A percentile compares a stretch with the other conserved stretches of the same genome.
These are phyloP conservation scores for Lagopus muta DNA, from an alignment of 2,113 vertebrate genomes.

Conservation along the genomic window DNA sequence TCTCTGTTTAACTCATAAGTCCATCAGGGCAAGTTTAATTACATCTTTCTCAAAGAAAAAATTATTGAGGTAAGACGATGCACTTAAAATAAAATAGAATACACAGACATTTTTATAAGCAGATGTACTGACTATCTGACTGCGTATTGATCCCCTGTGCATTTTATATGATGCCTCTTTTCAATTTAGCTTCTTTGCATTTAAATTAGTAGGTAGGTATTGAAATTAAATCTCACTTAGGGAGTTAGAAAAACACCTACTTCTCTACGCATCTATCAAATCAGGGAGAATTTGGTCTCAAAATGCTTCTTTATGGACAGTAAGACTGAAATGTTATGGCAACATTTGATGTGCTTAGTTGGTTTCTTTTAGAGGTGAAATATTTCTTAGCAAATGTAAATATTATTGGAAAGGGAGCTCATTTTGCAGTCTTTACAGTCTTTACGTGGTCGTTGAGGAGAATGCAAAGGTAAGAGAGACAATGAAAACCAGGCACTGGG, in stretches of 20 bases:
- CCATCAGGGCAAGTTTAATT: slow-evolving; percentile 44
- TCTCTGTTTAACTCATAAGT: neutral
- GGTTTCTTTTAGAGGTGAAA: neutral
- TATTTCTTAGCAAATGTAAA: slow-evolving; percentile 12
- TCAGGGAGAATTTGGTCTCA: neutral
- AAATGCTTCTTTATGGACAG: neutral
- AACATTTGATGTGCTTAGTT: neutral
- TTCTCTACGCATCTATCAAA: neutral
- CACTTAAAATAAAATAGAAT: slow-evolving; percentile 16
- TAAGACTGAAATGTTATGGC: neutral
- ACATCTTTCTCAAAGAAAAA: neutral
- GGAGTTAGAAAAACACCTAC: neutral
- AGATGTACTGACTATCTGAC: slow-evolving; percentile 46
- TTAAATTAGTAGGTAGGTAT: slow-evolving; percentile 22
- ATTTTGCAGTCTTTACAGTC: neutral
- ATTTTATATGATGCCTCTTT: slow-evolving; percentile 21
- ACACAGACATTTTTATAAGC: slow-evolving; percentile 20
- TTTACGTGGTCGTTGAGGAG: neutral
- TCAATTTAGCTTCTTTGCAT: slow-evolving; percentile 57
- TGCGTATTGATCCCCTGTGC: slow-evolving; percentile 46
- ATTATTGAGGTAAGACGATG: slow-evolving; percentile 6
- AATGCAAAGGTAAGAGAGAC: neutral
- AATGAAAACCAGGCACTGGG: neutral
- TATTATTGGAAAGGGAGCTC: neutral
- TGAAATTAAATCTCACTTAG: slow-evolving; percentile 54